Conservation (phyloP, 2,797 vertebrate genomes). For the Numenius phaeopus region DNA sequence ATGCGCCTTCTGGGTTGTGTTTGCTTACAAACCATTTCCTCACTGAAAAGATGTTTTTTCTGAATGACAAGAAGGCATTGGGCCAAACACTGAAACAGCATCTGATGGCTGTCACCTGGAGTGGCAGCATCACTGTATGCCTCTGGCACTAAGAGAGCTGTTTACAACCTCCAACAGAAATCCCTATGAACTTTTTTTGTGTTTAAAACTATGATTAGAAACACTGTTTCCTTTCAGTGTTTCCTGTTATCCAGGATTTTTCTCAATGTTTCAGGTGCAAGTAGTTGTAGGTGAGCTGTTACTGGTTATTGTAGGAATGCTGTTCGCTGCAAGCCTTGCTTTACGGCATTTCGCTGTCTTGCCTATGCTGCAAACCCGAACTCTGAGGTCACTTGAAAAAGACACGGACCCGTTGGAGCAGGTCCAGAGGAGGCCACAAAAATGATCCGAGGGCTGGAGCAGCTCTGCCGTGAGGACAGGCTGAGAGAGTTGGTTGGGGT, state of each 20-base stretch:
- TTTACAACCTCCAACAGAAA: background rate
- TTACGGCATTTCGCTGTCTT: background rate
- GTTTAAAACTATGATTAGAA: fast-evolving
- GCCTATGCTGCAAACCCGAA: background rate
- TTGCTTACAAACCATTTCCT: background rate
- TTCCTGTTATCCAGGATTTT: background rate
- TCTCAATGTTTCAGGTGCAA: fast-evolving
- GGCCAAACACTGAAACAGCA: background rate
- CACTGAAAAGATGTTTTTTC: background rate
- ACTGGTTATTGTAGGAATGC: background rate
- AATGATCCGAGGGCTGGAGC: background rate
- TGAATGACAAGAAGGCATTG: background rate
- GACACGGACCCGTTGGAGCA: background rate
- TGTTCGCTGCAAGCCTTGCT: background rate
- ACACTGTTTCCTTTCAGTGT: background rate
- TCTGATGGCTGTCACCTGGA: background rate
- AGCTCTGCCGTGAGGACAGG: background rate
- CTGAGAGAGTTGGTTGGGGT: background rate
- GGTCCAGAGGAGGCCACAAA: background rate
- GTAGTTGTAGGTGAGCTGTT: background rate
- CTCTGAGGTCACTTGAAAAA: background rate
- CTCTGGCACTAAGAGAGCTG: background rate
- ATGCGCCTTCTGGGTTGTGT: background rate
- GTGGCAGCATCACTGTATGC: too few species aligned
- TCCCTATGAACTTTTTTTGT: background rate